Evolutionary conservation across 2,797 vertebrate species (phyloP), one percentile per base, ranked within the genome.

Genomic region (Pseudocheirus occidentalis): DNA sequence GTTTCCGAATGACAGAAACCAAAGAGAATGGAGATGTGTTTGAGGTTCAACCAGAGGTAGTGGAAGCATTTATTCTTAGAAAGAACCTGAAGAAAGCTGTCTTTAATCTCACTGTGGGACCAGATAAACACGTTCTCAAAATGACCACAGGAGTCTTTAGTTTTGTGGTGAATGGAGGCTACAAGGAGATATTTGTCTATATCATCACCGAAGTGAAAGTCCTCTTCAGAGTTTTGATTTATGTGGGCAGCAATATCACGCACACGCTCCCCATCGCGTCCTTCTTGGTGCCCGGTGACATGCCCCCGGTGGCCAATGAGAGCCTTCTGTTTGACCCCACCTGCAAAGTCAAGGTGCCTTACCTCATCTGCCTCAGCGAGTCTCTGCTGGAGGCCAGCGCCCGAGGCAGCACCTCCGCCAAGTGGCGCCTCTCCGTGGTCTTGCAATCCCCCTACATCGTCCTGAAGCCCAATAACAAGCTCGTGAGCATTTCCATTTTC

Each of bases 351-450:
- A 56, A 91, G 91, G 10, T 92, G 91, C 95, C 98, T 66, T 98
- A 98, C 0, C 12, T 98, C 31, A 21, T 99, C 31, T 98, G 98
- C 57, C 97, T 99, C 29, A 91, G 98, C 0, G 18, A 87, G 9
- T 93, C 97, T 5, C 0, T 99, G 96, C 95, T 99, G 91, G 91
- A 29, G 92, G 4, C 24, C 28, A 29, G 94, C 27, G 96, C 91
- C 91, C 95, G 66, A 55, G 58, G 0, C 21, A 96, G 18, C 0
- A 0, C 0, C 0, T 31, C n/a, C 0, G 24, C 94, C 0, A 46
- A 12, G 89, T 34, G n/a, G 0, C 92, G 95, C 13, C 0, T 99
- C 14, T 95, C 97, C 0, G 0, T 99, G 90, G 3, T 98, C 24
- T 90, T 99, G 59, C 55, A 73, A 93, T 95, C 98, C 0, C 14